Evolutionary conservation across 2,113 vertebrate genomes (phyloP), one percentile per base, ranked within the genome.

Genomic region (Stomatorhinus ivindoensis): DNA sequence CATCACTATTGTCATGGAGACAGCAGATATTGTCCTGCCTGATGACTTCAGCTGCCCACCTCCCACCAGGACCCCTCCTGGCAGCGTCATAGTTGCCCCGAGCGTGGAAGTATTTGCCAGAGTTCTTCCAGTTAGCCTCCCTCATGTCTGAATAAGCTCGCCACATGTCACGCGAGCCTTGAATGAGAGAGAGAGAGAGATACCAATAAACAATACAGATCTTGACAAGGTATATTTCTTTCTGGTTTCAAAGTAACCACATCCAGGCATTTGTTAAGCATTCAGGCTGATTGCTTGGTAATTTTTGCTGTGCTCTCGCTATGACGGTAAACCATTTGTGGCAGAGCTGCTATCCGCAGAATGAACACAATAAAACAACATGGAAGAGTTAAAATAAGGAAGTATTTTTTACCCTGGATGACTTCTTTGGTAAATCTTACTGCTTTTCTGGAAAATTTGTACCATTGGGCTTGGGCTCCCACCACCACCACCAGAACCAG

Each of bases 81-180:
- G 93, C 92, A 89, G 94, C 92, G 8, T 94, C 90, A 58, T 47
- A 84, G 86, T 94, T 94, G 87, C 93, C 92, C 44, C 90, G 93
- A n/a, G 92, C 91, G 51, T 94, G 93, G 82, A 94, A 94, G 91
- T 94, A 94, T 86, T 93, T 93, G 90, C 93, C 92, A 8, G 93
- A 44, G 17, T 84, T 0, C 47, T 19, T 92, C 24, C 3, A 91
- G 88, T 93, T 92, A 53, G 93, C 90, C 0, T 91, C 7, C 65
- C 0, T 91, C 93, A 93, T 91, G 24, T 94, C 48, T 0, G 0
- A 0, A 47, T 94, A 92, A 44, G 93, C 91, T 17, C 0, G 19
- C 35, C 0, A 39, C 93, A 94, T 94, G 87, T 93, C 93, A 35
- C 0, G 0, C 17, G 88, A 27, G 76, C 93, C 92, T 94, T 86